These are phyloP conservation scores for Cryptoprocta ferox DNA, from an alignment of 2,797 vertebrate genomes.

Conservation along the genomic window DNA sequence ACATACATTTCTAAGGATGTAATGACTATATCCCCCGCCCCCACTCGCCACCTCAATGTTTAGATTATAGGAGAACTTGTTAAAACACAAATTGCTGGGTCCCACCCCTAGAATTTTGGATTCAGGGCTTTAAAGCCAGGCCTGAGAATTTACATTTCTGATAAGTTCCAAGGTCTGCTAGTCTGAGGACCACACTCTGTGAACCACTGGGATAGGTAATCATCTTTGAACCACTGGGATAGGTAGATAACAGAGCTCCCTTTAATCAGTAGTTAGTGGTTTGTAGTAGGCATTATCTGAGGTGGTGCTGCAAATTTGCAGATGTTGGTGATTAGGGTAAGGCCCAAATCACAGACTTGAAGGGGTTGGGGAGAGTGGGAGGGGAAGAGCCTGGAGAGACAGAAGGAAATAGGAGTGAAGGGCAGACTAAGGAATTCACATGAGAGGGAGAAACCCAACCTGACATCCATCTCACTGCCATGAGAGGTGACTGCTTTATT, in stretches of 20 bases:
- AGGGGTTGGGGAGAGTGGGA: neutral
- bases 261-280: neutral
- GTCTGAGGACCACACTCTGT: neutral
- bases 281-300: neutral
- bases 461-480: neutral
- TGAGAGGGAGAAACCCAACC: conserved; percentile 14
- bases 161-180: neutral
- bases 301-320: neutral
- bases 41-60: neutral
- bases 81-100: neutral
- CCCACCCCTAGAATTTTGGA: neutral
- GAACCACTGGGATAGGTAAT: neutral
- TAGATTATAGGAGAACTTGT: neutral
- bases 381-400: neutral
- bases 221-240: neutral
- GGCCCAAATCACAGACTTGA: neutral
- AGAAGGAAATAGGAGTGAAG: neutral
- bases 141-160: conserved; percentile 14
- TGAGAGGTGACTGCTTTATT: conserved; percentile 45
- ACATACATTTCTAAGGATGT: neutral
- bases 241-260: neutral
- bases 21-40: neutral
- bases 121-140: neutral
- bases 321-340: neutral
- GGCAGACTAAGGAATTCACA: conserved; percentile 34